phyloP scores from a whole-genome alignment of 2,888 invertebrate species.

The Odontothrips loti region DNA sequence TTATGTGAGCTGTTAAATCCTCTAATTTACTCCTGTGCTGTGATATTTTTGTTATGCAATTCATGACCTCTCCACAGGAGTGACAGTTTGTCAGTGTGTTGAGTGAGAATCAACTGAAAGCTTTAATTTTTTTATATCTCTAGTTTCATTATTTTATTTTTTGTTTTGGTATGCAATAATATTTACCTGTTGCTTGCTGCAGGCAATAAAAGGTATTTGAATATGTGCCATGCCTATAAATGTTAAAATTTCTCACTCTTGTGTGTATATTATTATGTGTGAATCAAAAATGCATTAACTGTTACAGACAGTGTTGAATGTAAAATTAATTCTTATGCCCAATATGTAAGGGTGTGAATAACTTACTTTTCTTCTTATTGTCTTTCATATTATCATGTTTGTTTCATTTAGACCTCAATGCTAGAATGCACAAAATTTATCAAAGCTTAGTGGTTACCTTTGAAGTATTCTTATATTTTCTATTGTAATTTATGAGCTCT shows the following conservation, averaged over 20 bases:
- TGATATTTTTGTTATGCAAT: slow-evolving; percentile 20
- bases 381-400: slow-evolving; percentile 27
- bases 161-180: not conserved
- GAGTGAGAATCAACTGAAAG: slow-evolving; percentile 23
- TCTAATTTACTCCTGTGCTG: slow-evolving; percentile 4
- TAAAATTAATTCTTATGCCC: slow-evolving; percentile 1
- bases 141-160: not conserved
- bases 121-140: slow-evolving; percentile 12
- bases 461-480: slow-evolving; percentile 16
- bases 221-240: not conserved
- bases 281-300: slow-evolving; percentile 2
- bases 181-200: not conserved
- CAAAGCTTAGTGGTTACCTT: slow-evolving; percentile 28
- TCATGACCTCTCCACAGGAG: slow-evolving; percentile 19
- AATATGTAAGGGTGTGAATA: not conserved
- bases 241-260: slow-evolving; percentile 8
- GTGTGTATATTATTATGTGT: not conserved
- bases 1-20: not conserved
- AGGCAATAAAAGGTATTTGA: not conserved
- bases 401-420: not conserved
- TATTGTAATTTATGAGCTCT: slow-evolving; percentile 21
- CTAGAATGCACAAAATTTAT: slow-evolving; percentile 26
- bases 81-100: not conserved
- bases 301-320: not conserved
- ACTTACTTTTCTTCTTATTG: not conserved